These are phyloP conservation scores for Salvelinus namaycush DNA, from an alignment of 2,113 vertebrate genomes.

Conservation along the genomic window DNA sequence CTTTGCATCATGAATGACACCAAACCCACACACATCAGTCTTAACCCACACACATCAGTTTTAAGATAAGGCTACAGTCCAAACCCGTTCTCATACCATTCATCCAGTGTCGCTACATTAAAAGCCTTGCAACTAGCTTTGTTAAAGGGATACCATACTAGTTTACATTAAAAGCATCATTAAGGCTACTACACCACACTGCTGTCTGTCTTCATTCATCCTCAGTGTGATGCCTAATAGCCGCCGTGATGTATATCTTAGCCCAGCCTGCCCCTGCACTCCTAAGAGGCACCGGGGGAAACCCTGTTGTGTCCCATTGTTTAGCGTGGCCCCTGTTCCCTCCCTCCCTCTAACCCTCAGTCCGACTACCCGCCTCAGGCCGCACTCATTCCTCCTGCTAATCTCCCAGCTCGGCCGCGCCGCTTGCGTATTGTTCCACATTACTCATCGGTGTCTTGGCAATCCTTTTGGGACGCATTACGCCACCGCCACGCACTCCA, in stretches of 20 bases:
- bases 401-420: neutral
- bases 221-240: no score
- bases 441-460: conserved; percentile 54
- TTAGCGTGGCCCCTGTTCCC: neutral
- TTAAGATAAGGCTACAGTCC: no score
- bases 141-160: no score
- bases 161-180: no score
- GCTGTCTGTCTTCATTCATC: no score
- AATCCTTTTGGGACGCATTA: conserved; percentile 56
- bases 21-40: no score
- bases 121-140: no score
- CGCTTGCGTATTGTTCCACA: conserved; percentile 30
- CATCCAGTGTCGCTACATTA: no score
- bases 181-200: no score
- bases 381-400: neutral
- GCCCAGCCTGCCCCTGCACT: neutral
- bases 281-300: conserved; percentile 3
- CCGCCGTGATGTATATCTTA: neutral
- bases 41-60: no score
- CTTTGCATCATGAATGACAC: no score
- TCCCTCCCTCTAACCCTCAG: neutral
- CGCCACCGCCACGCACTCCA: conserved; percentile 30
- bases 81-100: no score
- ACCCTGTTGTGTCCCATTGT: neutral
- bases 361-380: neutral